Evolutionary conservation across 2,888 invertebrate species (phyloP), one percentile per base, ranked within the genome.

Genomic region (Standfussiana lucernea): DNA sequence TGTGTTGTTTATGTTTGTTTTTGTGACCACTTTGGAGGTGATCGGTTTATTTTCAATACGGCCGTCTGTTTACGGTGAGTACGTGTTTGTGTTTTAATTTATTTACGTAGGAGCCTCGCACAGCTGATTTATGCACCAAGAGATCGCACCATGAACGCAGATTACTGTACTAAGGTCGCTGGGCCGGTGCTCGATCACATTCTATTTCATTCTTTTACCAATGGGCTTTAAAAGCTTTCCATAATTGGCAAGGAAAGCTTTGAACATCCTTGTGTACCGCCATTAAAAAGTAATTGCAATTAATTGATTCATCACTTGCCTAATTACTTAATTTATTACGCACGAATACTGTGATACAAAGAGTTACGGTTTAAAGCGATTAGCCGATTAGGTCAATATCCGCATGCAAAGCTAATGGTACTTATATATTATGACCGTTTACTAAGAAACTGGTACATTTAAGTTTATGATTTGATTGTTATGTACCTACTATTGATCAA

Each of bases 11-110:
- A 92, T 92, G 90, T 92, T 91, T 89, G 91, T 92, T 95, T 93
- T 91, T 93, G 96, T 96, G 96, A 93, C 93, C 94, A 93, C 92
- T 92, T 95, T 95, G 95, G 95, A 95, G 94, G 95, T 94, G 93
- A 93, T 93, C 93, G 89, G 93, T 94, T 94, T 94, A 93, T 94
- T 95, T 94, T 93, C 93, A 91, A 92, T 92, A 93, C 95, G 90
- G 92, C 92, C 93, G 93, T 92, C 93, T 94, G 94, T 95, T 95
- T 94, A 93, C 95, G 95, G 96, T 96, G 89, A 96, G 96, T 96
- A 93, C 94, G 89, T 89, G 91, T 93, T 77, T 94, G 92, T 91
- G 93, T 94, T 94, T 94, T 92, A 93, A 94, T 95, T 91, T 94
- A 93, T 94, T 93, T 93, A 91, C 93, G 89, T 92, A 90, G 91